Conservation (phyloP, 2,888 invertebrate genomes). For the Deilephila elpenor region DNA sequence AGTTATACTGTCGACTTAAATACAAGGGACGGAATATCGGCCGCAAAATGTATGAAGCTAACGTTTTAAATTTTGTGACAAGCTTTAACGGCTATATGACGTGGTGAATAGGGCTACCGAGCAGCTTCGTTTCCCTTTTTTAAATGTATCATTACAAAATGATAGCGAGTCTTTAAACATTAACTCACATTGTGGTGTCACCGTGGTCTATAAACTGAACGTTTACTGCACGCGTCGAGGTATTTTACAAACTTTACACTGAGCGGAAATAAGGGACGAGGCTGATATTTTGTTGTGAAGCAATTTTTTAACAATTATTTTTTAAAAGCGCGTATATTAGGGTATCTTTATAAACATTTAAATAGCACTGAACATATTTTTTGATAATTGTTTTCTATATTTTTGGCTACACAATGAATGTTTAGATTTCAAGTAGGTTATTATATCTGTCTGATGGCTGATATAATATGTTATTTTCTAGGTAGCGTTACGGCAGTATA, state of each 20-base stretch:
- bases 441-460: too few species aligned
- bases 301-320: neutral
- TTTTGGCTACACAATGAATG: too few species aligned
- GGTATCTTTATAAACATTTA: too few species aligned
- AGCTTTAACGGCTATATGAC: slow-evolving; percentile 17
- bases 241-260: neutral
- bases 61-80: slow-evolving; percentile 23
- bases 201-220: slow-evolving; percentile 17
- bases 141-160: slow-evolving; percentile 21
- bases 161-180: slow-evolving; percentile 12
- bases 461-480: too few species aligned
- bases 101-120: slow-evolving; percentile 21
- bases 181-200: slow-evolving; percentile 12
- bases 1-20: slow-evolving; percentile 45
- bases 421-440: too few species aligned
- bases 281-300: neutral
- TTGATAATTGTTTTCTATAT: too few species aligned
- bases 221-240: neutral
- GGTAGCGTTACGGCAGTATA: too few species aligned
- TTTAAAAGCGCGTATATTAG: neutral
- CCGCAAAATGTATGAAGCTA: slow-evolving; percentile 20
- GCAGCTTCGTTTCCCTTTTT: slow-evolving; percentile 9
- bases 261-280: neutral
- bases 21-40: slow-evolving; percentile 35
- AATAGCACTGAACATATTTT: too few species aligned